Base-by-base conservation (phyloP, 2,113 vertebrate genomes). In the Aix galericulata region DNA sequence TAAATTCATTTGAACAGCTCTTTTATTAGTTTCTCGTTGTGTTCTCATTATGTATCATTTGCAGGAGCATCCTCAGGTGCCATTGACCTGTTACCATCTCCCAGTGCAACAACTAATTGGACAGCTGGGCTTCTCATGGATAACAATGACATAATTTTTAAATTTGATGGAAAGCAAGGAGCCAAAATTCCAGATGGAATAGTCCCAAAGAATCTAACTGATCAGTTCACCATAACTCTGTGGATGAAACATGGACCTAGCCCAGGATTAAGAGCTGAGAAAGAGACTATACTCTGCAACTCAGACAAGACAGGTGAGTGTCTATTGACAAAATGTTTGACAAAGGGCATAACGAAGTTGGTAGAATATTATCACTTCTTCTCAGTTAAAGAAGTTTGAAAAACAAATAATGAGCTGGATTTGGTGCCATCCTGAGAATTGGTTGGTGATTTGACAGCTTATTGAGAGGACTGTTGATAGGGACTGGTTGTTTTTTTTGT, bases 231-330 rank as follows among this genome's bases (percentile, higher is more conserved):
- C 73, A 99, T 99, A 91, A 98, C 98, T 29, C 98, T 99, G 72
- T 99, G 99, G 99, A 99, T 99, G 99, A 99, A 99, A 88, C 99
- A 99, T 3, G 99, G 99, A 6, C 99, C 99, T 67, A 99, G 99
- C 95, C 99, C 99, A 0, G 99, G 99, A 11, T 95, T 99, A 94
- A 98, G 99, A 94, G 99, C 98, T 1, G 99, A 99, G 96, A 99
- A 99, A 93, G 99, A 99, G 96, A 99, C 99, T 11, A 98, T 99
- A 68, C 99, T 99, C 79, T 99, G 99, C 92, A 99, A 99, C 97
- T 99, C 99, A 3, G 99, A 99, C 92, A 99, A 99, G 93, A 99
- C 99, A 3, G 99, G 99, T 99, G 96, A 98, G 98, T 82, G 2
- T 27, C 11, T 46, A 11, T 60, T 60, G 36, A 67, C 77, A 55